Evolutionary conservation across 2,797 vertebrate species (phyloP).

Genomic region (Australoheros facetus): DNA sequence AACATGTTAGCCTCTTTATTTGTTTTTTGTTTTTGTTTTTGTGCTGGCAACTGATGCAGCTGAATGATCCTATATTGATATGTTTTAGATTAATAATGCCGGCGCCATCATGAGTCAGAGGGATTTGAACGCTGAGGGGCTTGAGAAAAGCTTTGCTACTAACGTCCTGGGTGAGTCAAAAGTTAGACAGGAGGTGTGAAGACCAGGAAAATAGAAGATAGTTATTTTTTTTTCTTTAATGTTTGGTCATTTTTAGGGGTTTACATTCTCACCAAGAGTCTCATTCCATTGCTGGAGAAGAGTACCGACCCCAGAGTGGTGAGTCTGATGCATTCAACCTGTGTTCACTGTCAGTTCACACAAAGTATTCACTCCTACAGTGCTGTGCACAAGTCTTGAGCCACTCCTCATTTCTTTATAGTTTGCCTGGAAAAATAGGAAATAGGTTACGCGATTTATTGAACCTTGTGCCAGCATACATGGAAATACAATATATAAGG

Average conservation of each 20-base stretch:
- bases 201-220: not conserved
- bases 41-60: not conserved
- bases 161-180: constrained; percentile 81
- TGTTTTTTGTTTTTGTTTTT: not conserved
- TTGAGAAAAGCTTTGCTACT: constrained; percentile 83
- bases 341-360: not conserved
- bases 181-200: not conserved
- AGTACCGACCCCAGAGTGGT: constrained; percentile 84
- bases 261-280: constrained; percentile 83
- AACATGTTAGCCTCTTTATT: not conserved
- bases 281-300: constrained; percentile 83
- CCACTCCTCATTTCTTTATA: not conserved
- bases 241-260: constrained; percentile 61
- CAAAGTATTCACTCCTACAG: not conserved
- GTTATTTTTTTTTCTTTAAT: not conserved
- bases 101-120: constrained; percentile 82
- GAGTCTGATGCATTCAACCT: constrained; percentile 48
- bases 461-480: not conserved
- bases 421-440: not conserved
- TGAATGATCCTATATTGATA: not conserved
- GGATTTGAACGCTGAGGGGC: constrained; percentile 80
- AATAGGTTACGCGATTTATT: not conserved
- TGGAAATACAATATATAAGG: not conserved
- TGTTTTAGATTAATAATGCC: constrained; percentile 82
- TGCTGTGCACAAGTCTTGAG: not conserved